Percentiles rank a stretch among this genome's conserved stretches.
phyloP scores from a whole-genome alignment of 2,888 invertebrate genomes.

The Magallana nippona region DNA sequence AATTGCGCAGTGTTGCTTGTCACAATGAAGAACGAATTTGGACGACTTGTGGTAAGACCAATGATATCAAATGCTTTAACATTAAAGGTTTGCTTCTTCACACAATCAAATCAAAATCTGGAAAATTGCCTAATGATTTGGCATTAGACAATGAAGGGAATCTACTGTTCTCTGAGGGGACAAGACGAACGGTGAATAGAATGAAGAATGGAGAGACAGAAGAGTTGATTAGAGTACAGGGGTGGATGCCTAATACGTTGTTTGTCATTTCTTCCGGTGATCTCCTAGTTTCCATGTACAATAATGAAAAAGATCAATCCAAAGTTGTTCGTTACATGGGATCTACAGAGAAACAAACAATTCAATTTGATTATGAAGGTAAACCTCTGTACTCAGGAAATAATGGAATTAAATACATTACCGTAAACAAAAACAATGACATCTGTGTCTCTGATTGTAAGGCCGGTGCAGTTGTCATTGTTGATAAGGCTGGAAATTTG shows the following conservation, averaged over 20 bases:
- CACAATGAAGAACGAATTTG: background rate
- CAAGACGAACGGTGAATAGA: background rate
- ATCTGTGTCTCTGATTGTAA: conserved; percentile 3
- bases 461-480: background rate
- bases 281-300: background rate
- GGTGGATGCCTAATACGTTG: background rate
- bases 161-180: background rate
- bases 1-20: background rate
- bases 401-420: background rate
- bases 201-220: background rate
- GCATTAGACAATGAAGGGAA: background rate
- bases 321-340: background rate
- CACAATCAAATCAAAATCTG: conserved; percentile 4
- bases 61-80: background rate
- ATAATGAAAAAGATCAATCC: background rate
- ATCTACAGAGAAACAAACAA: background rate
- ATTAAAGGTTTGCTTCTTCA: background rate
- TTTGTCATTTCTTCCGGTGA: background rate
- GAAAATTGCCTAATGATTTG: background rate
- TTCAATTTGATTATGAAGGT: background rate
- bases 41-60: background rate
- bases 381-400: background rate
- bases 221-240: background rate
- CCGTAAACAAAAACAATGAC: background rate
- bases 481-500: background rate